These are phyloP conservation scores for Clepsis dumicolana DNA, from an alignment of 2,888 invertebrate genomes.

Conservation along the genomic window DNA sequence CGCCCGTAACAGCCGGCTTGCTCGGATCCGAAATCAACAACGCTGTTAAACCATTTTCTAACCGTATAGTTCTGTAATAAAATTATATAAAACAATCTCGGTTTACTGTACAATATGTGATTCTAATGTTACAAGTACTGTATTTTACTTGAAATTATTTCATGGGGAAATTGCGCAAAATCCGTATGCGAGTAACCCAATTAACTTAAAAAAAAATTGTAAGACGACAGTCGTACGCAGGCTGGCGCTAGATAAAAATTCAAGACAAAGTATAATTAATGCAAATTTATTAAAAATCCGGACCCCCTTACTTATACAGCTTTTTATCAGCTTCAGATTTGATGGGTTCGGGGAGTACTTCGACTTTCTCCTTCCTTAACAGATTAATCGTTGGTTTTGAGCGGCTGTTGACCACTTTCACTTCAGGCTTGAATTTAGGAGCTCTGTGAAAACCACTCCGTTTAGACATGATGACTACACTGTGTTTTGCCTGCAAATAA, in stretches of 20 bases:
- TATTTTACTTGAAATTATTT: not conserved
- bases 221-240: not conserved
- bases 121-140: not conserved
- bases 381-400: slow-evolving; percentile 57
- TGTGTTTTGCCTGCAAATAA: slow-evolving; percentile 61
- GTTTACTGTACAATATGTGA: not conserved
- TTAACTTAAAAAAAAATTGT: not conserved
- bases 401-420: slow-evolving; percentile 63
- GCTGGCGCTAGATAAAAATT: not conserved
- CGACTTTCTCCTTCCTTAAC: slow-evolving; percentile 73
- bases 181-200: not conserved
- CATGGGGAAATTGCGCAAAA: not conserved
- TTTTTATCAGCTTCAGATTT: slow-evolving; percentile 93
- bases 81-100: not conserved
- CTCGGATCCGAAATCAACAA: slow-evolving; percentile 89
- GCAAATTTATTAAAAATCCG: not conserved
- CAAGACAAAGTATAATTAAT: not conserved
- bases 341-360: slow-evolving; percentile 85
- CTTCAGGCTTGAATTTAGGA: slow-evolving; percentile 77
- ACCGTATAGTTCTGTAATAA: slow-evolving; percentile 84
- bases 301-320: slow-evolving; percentile 88
- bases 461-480: slow-evolving; percentile 69
- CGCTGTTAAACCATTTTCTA: slow-evolving; percentile 90
- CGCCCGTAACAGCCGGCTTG: slow-evolving; percentile 58
- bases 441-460: slow-evolving; percentile 71